Percentiles rank a stretch among this genome's conserved stretches.
These are phyloP conservation scores for Panorpa germanica DNA, from an alignment of 2,888 invertebrate genomes.

Conservation along the genomic window DNA sequence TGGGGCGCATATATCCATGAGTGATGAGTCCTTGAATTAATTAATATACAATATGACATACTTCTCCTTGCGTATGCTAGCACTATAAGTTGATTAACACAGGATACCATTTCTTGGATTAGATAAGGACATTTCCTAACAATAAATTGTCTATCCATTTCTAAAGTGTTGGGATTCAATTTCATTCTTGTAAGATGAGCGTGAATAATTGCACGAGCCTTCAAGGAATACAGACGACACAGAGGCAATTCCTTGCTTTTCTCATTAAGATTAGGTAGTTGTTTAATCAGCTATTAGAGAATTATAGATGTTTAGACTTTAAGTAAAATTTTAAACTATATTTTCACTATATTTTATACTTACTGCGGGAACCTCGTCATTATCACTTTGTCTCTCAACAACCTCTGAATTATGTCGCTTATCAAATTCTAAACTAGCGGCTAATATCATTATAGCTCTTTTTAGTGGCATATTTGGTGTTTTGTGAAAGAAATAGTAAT, in stretches of 20 bases:
- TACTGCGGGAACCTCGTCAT: slow-evolving; percentile 84
- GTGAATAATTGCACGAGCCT: slow-evolving; percentile 85
- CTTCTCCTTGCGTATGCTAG: slow-evolving; percentile 78
- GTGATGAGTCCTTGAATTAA: no score
- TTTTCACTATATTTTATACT: no score
- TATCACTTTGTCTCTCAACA: slow-evolving; percentile 79
- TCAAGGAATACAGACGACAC: slow-evolving; percentile 80
- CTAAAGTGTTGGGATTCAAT: slow-evolving; percentile 57
- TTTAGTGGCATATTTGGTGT: slow-evolving; percentile 91
- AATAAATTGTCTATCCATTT: slow-evolving; percentile 66
- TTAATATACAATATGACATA: slow-evolving; percentile 24
- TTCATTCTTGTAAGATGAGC: slow-evolving; percentile 81
- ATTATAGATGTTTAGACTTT: slow-evolving; percentile 7
- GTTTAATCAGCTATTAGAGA: slow-evolving; percentile 59
- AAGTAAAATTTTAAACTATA: slow-evolving; percentile 3
- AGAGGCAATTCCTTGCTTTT: slow-evolving; percentile 93
- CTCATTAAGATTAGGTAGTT: slow-evolving; percentile 79
- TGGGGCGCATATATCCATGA: no score
- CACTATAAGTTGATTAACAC: slow-evolving; percentile 83
- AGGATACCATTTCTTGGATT: slow-evolving; percentile 93
- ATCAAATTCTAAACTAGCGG: slow-evolving; percentile 92
- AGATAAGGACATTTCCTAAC: slow-evolving; percentile 86
- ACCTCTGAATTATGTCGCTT: slow-evolving; percentile 88
- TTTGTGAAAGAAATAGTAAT: slow-evolving; percentile 89
- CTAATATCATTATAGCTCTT: slow-evolving; percentile 89